Evolutionary conservation across 2,888 invertebrate species (phyloP).

Genomic region (Bembecia ichneumoniformis): DNA sequence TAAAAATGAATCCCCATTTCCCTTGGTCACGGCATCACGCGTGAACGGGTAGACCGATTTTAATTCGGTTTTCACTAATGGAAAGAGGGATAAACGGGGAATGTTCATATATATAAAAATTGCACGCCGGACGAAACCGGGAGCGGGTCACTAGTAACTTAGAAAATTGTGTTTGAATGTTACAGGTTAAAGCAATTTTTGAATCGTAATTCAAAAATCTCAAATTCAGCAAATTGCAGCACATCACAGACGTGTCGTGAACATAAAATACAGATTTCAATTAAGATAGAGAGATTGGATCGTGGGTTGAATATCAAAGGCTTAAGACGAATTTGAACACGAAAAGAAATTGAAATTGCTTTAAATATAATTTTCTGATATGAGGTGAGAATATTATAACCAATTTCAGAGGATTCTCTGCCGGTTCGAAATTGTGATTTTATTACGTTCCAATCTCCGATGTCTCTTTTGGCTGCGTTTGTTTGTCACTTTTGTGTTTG

Average conservation of each 20-base stretch:
- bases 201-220: neutral
- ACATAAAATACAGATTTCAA: slow-evolving; percentile 2
- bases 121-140: too few relatives aligned
- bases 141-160: neutral
- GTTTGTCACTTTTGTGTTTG: too few relatives aligned
- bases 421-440: neutral
- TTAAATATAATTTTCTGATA: neutral
- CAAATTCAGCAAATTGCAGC: neutral
- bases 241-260: neutral
- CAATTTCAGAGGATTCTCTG: neutral
- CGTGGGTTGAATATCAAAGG: slow-evolving; percentile 2
- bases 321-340: slow-evolving; percentile 1
- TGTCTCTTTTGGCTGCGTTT: neutral
- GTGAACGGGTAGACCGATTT: too few relatives aligned
- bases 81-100: too few relatives aligned
- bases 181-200: neutral
- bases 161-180: neutral
- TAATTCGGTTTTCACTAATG: too few relatives aligned
- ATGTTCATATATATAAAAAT: too few relatives aligned
- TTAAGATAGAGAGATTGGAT: slow-evolving; percentile 3
- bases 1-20: too few relatives aligned
- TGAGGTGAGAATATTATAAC: neutral
- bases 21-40: too few relatives aligned
- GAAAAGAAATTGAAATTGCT: slow-evolving; percentile 1
- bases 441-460: neutral